Percentiles rank a stretch among this genome's conserved stretches.
Evolutionary conservation across 2,888 invertebrate genomes (phyloP).

Genomic region (Orchesellides sinensis): DNA sequence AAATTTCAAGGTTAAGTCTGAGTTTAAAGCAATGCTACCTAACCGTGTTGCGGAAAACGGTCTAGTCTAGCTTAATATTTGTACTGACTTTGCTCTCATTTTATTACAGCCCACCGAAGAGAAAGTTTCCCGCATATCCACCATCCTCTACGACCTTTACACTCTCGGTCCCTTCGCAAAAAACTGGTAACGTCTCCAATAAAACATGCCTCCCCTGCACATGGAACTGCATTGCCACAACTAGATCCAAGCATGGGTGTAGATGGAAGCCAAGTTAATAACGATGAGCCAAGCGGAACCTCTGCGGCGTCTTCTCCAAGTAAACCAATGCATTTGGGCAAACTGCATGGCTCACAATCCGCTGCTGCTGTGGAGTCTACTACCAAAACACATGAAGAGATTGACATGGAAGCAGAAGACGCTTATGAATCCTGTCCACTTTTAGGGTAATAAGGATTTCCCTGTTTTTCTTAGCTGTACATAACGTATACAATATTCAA

Average conservation of each 20-base stretch:
- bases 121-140: slow-evolving; percentile 83
- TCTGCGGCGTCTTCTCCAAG: slow-evolving; percentile 32
- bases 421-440: slow-evolving; percentile 59
- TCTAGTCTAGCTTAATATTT: no score
- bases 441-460: slow-evolving; percentile 37
- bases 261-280: slow-evolving; percentile 3
- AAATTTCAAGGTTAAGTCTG: no score
- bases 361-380: not conserved
- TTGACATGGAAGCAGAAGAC: slow-evolving; percentile 52
- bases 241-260: slow-evolving; percentile 7
- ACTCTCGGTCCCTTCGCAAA: slow-evolving; percentile 80
- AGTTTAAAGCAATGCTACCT: no score
- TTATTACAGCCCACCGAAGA: slow-evolving; percentile 81
- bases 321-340: slow-evolving; percentile 39
- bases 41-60: no score
- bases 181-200: slow-evolving; percentile 55
- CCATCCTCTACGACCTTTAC: slow-evolving; percentile 81
- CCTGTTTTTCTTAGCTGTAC: not conserved
- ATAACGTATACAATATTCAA: not conserved
- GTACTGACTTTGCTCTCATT: no score
- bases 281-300: not conserved
- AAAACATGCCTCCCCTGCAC: not conserved
- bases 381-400: slow-evolving; percentile 13
- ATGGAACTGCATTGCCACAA: slow-evolving; percentile 18
- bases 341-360: not conserved